Base-by-base conservation (phyloP, 1,140 invertebrate genomes). In the Medauroidea extradentata region DNA sequence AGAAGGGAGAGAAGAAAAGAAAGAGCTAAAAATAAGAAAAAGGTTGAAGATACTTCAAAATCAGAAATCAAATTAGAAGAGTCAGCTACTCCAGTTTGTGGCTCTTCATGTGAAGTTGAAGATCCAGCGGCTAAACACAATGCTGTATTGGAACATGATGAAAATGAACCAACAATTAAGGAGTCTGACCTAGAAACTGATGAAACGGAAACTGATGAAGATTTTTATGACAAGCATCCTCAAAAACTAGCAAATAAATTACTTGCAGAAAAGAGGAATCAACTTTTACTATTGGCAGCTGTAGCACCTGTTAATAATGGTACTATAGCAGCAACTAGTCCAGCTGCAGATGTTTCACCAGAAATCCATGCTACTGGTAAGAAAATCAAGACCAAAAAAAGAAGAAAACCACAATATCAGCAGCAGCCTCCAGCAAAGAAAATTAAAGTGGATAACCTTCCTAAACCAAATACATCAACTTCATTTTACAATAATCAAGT, bases 101-200 rank as follows among this genome's bases (percentile, higher is more conserved):
- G 29, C 29, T 34, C 29, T 34, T 34, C 29, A 34, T 11, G 5
- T 4, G 29, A 34, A 34, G 29, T 34, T 34, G 29, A 34, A 34
- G 29, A 34, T 7, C 29, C 29, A 7, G 50, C 27, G n/a, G 29
- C 11, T 11, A 34, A 34, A 34, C 4, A 34, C 29, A 34, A 11
- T 34, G 11, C n/a, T 38, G 18, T 18, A 46, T 16, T 27, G 38
- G 61, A 65, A 57, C 63, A 74, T 61, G 69, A 69, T 25, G 81
- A 83, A 63, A 67, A 68, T 21, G 81, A 83, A 62, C 74, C 75
- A 8, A 76, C 78, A 8, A 81, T 90, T 42, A 75, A 78, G 24
- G 91, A 93, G 74, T 89, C 88, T 1, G 91, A 93, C 70, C 77
- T 92, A 11, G 88, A 91, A 60, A 92, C 89, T 0, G 85, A 86